These are phyloP conservation scores for Myodes glareolus DNA, from an alignment of 2,113 vertebrate genomes.

Conservation along the genomic window DNA sequence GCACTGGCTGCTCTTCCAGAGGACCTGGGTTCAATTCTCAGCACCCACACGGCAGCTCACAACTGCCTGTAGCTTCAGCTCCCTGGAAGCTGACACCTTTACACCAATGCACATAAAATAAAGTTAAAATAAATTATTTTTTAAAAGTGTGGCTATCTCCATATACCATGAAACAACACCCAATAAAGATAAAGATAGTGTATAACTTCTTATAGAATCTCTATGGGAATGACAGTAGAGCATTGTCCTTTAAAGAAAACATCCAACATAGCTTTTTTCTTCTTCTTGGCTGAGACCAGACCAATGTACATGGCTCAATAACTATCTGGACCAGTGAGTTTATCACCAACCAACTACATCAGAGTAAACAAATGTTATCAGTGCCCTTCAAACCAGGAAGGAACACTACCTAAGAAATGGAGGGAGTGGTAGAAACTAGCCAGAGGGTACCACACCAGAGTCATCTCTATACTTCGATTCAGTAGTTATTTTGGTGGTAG, in stretches of 20 bases:
- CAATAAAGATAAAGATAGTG: background rate
- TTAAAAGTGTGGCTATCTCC: background rate
- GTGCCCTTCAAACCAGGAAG: no score
- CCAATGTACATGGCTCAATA: background rate
- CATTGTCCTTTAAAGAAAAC: slow-evolving; percentile 1
- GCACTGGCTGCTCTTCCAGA: no score
- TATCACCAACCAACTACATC: background rate
- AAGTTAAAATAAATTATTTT: no score
- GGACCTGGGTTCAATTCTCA: no score
- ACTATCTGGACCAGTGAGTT: background rate
- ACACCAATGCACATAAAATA: no score
- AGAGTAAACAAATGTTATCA: no score
- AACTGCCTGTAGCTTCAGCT: no score
- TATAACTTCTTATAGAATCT: background rate
- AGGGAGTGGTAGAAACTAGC: background rate
- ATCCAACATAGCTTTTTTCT: background rate
- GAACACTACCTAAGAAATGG: background rate
- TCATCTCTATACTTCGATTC: background rate
- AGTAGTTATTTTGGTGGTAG: background rate
- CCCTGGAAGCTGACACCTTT: no score
- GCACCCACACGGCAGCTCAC: no score
- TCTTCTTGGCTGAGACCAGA: background rate
- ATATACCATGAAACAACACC: background rate
- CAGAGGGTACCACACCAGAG: background rate
- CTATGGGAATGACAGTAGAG: background rate